Conservation (phyloP, 2,888 invertebrate genomes). For the Campoplex capitator region DNA sequence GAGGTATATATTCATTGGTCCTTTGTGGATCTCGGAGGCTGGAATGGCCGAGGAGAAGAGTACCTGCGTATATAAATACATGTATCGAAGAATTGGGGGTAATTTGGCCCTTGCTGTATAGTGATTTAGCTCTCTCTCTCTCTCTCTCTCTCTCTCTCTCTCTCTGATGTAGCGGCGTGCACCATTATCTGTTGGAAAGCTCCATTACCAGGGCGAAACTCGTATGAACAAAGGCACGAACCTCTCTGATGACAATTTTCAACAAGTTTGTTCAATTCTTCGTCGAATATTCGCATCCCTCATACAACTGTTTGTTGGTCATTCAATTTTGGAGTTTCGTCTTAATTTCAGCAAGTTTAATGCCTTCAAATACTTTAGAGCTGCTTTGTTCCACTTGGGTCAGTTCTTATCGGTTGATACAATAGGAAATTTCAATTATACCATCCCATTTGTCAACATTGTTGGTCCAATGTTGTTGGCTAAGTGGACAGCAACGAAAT, state of each 20-base stretch:
- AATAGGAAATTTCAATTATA: neutral
- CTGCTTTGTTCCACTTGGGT: neutral
- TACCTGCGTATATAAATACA: neutral
- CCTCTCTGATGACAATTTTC: neutral
- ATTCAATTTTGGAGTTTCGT: neutral
- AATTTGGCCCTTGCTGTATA: neutral
- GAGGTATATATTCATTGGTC: conserved; percentile 10
- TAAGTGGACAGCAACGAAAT: neutral
- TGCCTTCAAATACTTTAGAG: neutral
- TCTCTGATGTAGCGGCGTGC: neutral
- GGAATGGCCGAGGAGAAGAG: conserved; percentile 15
- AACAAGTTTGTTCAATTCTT: neutral
- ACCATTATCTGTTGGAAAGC: neutral
- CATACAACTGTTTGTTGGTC: neutral
- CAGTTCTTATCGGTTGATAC: neutral
- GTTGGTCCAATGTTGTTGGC: neutral
- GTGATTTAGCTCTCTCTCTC: neutral
- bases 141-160: neutral
- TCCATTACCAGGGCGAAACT: neutral
- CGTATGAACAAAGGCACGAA: neutral
- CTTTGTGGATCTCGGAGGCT: conserved; percentile 46
- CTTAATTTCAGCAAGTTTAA: neutral
- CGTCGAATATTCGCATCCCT: neutral
- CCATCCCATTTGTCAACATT: neutral
- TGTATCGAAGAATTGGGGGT: neutral